A percentile compares a stretch with the other conserved stretches of the same genome.
Evolutionary conservation across 1,140 invertebrate genomes (phyloP).

Genomic region (Drosophila obscura): DNA sequence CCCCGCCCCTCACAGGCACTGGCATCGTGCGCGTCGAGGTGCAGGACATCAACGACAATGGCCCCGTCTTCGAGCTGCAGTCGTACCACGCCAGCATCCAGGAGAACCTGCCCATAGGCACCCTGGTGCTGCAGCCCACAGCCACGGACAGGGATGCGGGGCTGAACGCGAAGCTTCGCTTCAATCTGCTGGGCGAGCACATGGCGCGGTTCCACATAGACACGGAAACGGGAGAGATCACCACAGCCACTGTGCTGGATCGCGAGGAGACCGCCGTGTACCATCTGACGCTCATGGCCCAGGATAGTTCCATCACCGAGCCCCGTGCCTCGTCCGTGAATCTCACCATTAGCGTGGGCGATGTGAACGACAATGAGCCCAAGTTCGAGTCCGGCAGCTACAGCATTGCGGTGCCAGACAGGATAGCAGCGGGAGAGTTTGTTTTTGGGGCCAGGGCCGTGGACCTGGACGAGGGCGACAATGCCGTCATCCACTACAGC

Average conservation of each 20-base stretch:
- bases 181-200: conserved; percentile 92
- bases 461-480: conserved; percentile 91
- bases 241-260: conserved; percentile 89
- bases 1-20: conserved; percentile 93
- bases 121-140: conserved; percentile 88
- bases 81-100: conserved; percentile 90
- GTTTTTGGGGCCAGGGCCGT: conserved; percentile 93
- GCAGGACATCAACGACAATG: conserved; percentile 97
- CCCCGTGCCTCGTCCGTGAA: conserved; percentile 91
- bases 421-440: conserved; percentile 90
- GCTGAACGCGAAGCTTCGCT: conserved; percentile 93
- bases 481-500: conserved; percentile 91
- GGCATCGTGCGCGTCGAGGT: conserved; percentile 94
- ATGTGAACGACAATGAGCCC: conserved; percentile 95
- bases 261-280: conserved; percentile 91
- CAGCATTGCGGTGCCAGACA: conserved; percentile 91
- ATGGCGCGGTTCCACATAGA: conserved; percentile 91
- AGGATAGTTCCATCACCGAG: conserved; percentile 93
- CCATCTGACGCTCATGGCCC: conserved; percentile 92
- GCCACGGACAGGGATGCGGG: conserved; percentile 93
- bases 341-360: conserved; percentile 90
- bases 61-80: conserved; percentile 91
- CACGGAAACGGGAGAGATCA: conserved; percentile 89
- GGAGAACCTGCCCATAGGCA: conserved; percentile 91
- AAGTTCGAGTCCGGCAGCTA: conserved; percentile 89